Percentiles rank a stretch among this genome's conserved stretches.
These are phyloP conservation scores for Myotis lucifugus DNA, from an alignment of 2,113 vertebrate genomes.

Conservation along the genomic window DNA sequence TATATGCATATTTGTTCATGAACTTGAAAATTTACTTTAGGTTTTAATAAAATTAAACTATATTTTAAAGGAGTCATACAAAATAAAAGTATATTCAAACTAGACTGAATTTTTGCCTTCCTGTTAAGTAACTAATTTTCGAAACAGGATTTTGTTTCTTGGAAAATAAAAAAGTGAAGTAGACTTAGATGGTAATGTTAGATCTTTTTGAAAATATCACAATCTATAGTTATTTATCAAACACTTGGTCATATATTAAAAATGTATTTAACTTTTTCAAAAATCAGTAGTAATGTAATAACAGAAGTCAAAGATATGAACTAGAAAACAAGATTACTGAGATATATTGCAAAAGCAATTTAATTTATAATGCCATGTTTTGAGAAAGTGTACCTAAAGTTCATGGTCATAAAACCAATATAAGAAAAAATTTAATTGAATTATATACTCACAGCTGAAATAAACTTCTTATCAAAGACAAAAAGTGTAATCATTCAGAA, in stretches of 20 bases:
- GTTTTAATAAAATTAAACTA: not conserved
- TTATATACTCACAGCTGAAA: not conserved
- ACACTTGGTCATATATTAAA: not conserved
- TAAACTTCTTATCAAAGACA: not conserved
- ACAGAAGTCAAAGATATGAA: not conserved
- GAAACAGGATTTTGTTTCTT: not conserved
- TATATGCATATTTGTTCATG: not conserved
- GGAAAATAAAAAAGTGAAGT: not conserved
- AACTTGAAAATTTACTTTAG: not conserved
- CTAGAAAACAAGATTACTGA: conserved; percentile 24
- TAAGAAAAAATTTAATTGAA: conserved; percentile 28
- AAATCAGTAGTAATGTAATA: conserved; percentile 36
- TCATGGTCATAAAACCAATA: conserved; percentile 5
- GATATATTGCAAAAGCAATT: conserved; percentile 12
- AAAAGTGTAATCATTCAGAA: not conserved
- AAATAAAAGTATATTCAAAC: not conserved
- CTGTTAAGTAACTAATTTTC: not conserved
- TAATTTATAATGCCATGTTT: conserved; percentile 34
- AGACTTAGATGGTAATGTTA: not conserved
- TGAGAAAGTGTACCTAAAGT: conserved; percentile 12
- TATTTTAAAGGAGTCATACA: not conserved
- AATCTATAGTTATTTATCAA: not conserved
- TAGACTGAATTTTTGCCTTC: not conserved
- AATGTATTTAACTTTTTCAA: not conserved
- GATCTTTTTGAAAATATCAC: not conserved